phyloP scores from a whole-genome alignment of 1,140 invertebrate genomes.

The Drosophila sucinea region DNA sequence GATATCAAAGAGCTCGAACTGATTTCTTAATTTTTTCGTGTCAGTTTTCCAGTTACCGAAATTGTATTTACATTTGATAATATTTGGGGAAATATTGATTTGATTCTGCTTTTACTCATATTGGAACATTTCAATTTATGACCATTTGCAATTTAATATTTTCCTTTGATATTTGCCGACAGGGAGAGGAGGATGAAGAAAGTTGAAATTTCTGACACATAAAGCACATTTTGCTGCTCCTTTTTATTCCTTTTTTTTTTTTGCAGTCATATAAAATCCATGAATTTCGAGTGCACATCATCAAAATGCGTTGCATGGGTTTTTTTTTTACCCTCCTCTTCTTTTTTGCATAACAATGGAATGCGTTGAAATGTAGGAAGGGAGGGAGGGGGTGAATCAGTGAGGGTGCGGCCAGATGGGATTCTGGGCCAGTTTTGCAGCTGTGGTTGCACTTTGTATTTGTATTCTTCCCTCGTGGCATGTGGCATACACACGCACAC shows the following conservation, averaged over 20 bases:
- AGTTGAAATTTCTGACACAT: conserved; percentile 17
- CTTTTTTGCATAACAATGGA: conserved; percentile 55
- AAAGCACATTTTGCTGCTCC: conserved; percentile 10
- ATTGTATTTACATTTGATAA: conserved; percentile 1
- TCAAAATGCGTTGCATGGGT: conserved; percentile 52
- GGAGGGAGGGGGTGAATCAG: conserved; percentile 13
- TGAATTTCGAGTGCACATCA: conserved; percentile 45
- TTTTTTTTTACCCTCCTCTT: too few relatives aligned
- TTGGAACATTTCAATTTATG: neutral
- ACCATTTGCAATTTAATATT: conserved; percentile 6
- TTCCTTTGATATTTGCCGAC: conserved; percentile 3
- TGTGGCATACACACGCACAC: neutral
- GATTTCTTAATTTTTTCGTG: neutral
- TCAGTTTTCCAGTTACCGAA: neutral
- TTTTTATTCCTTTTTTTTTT: neutral
- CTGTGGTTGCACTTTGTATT: conserved; percentile 52
- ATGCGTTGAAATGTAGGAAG: conserved; percentile 16
- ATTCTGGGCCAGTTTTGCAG: conserved; percentile 21
- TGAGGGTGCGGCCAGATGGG: conserved; percentile 4
- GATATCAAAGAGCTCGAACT: too few relatives aligned
- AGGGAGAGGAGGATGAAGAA: neutral
- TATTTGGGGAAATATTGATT: conserved; percentile 7
- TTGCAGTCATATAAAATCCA: conserved; percentile 32
- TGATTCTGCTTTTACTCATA: neutral
- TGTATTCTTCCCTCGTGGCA: conserved; percentile 10